Evolutionary conservation across 2,888 invertebrate genomes (phyloP).

Genomic region (Erpobdella octoculata): DNA sequence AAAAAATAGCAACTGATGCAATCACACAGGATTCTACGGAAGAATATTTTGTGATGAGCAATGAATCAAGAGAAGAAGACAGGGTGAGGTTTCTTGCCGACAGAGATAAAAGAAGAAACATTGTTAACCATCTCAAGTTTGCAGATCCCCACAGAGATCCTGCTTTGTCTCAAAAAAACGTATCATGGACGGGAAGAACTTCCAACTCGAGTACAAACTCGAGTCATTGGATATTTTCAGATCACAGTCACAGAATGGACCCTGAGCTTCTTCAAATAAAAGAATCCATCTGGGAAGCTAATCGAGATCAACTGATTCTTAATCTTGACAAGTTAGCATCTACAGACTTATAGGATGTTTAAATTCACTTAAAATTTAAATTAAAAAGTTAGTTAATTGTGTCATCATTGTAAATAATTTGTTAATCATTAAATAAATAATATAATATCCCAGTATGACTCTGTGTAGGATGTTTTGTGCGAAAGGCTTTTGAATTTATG

Average conservation of each 20-base stretch:
- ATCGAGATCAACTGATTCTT: not conserved
- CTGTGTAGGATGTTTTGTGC: too few species aligned
- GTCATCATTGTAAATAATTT: too few species aligned
- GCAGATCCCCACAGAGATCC: not conserved
- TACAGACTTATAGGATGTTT: too few species aligned
- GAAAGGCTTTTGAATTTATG: too few species aligned
- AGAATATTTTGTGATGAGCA: slow-evolving; percentile 2
- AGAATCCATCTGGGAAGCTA: slow-evolving; percentile 4
- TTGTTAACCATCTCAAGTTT: slow-evolving; percentile 7
- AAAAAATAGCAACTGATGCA: too few species aligned
- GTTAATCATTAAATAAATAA: too few species aligned
- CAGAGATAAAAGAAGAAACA: not conserved
- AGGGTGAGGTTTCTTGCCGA: slow-evolving; percentile 11
- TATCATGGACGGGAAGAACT: not conserved
- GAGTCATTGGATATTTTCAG: slow-evolving; percentile 8
- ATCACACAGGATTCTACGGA: not conserved
- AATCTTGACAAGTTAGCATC: not conserved
- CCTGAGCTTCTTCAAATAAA: not conserved
- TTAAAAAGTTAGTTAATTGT: too few species aligned
- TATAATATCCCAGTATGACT: too few species aligned
- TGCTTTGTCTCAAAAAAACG: not conserved
- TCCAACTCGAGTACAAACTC: not conserved
- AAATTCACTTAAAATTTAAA: too few species aligned
- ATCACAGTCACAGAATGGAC: slow-evolving; percentile 1
- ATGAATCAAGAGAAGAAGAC: slow-evolving; percentile 5